Percentiles rank a stretch among this genome's conserved stretches.
Conservation (phyloP, 2,113 vertebrate species). For the Cyphomyrus plagiostoma region DNA sequence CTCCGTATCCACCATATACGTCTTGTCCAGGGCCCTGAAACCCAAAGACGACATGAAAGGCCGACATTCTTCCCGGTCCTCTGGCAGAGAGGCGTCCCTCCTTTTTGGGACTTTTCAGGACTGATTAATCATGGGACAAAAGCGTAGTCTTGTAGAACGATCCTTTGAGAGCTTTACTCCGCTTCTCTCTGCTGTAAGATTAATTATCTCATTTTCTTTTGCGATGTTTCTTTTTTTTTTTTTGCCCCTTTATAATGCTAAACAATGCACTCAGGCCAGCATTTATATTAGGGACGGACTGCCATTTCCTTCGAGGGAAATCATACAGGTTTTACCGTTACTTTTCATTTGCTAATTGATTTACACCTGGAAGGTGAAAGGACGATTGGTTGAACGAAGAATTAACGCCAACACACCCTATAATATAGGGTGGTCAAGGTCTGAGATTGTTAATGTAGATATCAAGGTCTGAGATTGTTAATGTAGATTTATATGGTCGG, state of each 20-base stretch:
- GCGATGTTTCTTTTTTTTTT: background rate
- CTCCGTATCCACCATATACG: background rate
- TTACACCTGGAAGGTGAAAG: background rate
- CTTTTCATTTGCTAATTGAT: background rate
- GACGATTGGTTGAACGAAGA: background rate
- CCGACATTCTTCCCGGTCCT: background rate
- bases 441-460: background rate
- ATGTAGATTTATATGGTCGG: background rate
- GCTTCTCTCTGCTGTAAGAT: slow-evolving; percentile 7
- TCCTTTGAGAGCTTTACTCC: background rate
- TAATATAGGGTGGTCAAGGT: background rate
- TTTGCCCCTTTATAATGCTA: background rate
- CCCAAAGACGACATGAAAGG: background rate
- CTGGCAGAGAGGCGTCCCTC: background rate
- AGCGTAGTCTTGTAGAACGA: background rate
- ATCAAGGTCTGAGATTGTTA: background rate
- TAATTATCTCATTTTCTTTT: background rate
- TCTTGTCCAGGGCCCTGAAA: background rate
- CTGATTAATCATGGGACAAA: slow-evolving; percentile 13
- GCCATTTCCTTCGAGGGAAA: background rate
- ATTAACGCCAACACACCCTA: background rate
- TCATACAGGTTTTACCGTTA: background rate
- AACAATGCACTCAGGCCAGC: background rate
- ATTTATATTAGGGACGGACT: background rate
- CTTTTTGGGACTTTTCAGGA: background rate